Conservation (phyloP, 2,888 invertebrate species). For the Silvanus unidentatus region DNA sequence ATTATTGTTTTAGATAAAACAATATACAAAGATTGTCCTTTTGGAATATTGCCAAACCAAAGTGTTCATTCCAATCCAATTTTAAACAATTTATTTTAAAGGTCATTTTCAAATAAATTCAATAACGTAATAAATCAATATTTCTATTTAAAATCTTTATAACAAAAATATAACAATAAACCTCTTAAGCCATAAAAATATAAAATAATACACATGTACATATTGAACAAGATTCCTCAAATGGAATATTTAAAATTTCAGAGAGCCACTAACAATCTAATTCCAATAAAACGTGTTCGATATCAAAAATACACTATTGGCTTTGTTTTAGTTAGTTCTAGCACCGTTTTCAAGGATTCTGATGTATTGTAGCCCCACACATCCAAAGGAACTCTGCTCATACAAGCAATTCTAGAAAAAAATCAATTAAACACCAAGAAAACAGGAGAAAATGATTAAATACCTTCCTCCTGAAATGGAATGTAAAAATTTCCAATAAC, state of each 20-base stretch:
- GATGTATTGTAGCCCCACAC: conserved; percentile 56
- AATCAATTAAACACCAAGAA: neutral
- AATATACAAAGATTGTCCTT: conserved; percentile 26
- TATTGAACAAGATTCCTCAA: neutral
- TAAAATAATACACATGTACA: neutral
- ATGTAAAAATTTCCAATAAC: conserved; percentile 76
- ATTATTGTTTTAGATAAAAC: conserved; percentile 29
- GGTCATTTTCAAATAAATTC: no score
- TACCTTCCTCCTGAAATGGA: conserved; percentile 67
- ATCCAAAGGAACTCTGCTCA: conserved; percentile 55
- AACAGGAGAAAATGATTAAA: conserved; percentile 15
- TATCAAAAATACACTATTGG: conserved; percentile 25
- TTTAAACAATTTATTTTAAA: no score
- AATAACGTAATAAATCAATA: neutral
- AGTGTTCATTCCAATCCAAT: conserved; percentile 3
- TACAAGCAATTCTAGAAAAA: conserved; percentile 52
- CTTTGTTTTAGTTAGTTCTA: conserved; percentile 46
- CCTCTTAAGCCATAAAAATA: neutral
- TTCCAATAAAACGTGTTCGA: conserved; percentile 9
- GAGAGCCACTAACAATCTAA: neutral
- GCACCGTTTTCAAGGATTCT: conserved; percentile 46
- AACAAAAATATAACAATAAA: neutral
- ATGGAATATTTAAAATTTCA: neutral
- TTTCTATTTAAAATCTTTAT: neutral
- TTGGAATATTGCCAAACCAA: conserved; percentile 32